phyloP scores from a whole-genome alignment of 2,888 invertebrate species.

The Carcina quercana region DNA sequence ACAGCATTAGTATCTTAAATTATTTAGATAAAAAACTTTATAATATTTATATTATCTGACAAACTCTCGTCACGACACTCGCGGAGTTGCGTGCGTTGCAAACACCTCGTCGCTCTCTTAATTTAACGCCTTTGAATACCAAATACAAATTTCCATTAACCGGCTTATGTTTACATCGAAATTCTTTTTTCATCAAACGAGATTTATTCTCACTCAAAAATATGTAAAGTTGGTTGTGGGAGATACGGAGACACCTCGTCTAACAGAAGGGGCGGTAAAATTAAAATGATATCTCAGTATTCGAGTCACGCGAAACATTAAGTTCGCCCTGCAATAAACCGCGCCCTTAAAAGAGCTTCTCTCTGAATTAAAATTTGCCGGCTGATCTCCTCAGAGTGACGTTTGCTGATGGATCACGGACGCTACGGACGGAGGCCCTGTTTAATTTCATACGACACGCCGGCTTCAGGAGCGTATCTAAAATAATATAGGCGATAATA shows the following conservation, averaged over 20 bases:
- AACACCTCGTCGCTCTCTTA: constrained; percentile 24
- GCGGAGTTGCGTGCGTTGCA: constrained; percentile 13
- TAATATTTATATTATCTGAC: too few relatives aligned
- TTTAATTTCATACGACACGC: constrained; percentile 22
- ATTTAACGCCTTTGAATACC: constrained; percentile 49
- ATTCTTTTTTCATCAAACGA: constrained; percentile 66
- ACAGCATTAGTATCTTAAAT: too few relatives aligned
- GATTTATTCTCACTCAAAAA: constrained; percentile 64
- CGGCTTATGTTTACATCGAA: constrained; percentile 54
- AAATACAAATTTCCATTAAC: constrained; percentile 62
- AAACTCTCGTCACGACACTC: constrained; percentile 1
- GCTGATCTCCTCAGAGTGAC: constrained; percentile 58
- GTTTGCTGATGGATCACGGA: constrained; percentile 63
- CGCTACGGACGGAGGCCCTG: constrained; percentile 42
- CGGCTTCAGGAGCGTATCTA: too few relatives aligned
- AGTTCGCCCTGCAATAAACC: constrained; percentile 64
- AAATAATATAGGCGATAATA: too few relatives aligned
- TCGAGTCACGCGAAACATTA: constrained; percentile 73
- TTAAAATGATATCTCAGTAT: constrained; percentile 70
- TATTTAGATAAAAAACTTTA: too few relatives aligned
- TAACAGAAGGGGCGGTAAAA: constrained; percentile 52
- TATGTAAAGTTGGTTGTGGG: constrained; percentile 58
- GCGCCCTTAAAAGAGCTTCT: constrained; percentile 62
- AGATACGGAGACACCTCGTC: constrained; percentile 48
- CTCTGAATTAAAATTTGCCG: constrained; percentile 72